Evolutionary conservation across 2,888 invertebrate species (phyloP).

Genomic region (Nemapogon koenigi): DNA sequence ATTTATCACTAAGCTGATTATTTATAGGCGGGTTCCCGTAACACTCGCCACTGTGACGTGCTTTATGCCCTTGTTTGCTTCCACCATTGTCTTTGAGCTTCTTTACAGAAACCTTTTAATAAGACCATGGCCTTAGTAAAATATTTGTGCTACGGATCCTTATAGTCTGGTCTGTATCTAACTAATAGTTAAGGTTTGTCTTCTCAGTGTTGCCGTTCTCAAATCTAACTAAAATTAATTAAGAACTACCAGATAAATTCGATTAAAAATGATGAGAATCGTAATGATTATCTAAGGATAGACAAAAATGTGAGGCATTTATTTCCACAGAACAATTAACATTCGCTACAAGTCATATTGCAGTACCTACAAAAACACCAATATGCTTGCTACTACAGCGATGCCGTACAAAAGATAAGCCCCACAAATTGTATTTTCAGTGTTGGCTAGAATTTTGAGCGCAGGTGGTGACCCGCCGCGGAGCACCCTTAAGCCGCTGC

Average conservation of each 20-base stretch:
- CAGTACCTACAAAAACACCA: neutral
- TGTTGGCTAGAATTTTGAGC: conserved; percentile 26
- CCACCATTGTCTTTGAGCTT: conserved; percentile 41
- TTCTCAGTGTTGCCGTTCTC: too few relatives aligned
- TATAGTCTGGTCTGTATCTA: too few relatives aligned
- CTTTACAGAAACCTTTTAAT: conserved; percentile 34
- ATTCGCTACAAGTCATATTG: neutral
- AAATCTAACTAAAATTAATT: too few relatives aligned
- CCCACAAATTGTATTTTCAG: conserved; percentile 12
- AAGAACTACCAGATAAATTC: too few relatives aligned
- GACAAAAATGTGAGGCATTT: neutral
- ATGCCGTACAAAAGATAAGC: conserved; percentile 7
- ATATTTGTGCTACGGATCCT: too few relatives aligned
- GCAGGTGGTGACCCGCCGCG: conserved; percentile 38
- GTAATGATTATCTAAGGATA: too few relatives aligned
- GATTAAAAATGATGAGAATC: too few relatives aligned
- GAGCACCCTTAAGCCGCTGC: conserved; percentile 38
- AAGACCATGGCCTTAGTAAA: too few relatives aligned
- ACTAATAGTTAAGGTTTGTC: too few relatives aligned
- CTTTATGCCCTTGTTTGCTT: conserved; percentile 56
- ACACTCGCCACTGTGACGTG: conserved; percentile 31
- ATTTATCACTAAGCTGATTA: conserved; percentile 65
- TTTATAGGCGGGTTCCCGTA: conserved; percentile 50
- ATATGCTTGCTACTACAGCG: too few relatives aligned
- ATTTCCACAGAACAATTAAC: neutral